Evolutionary conservation across 2,113 vertebrate genomes (phyloP).

Genomic region (Caloenas nicobarica): DNA sequence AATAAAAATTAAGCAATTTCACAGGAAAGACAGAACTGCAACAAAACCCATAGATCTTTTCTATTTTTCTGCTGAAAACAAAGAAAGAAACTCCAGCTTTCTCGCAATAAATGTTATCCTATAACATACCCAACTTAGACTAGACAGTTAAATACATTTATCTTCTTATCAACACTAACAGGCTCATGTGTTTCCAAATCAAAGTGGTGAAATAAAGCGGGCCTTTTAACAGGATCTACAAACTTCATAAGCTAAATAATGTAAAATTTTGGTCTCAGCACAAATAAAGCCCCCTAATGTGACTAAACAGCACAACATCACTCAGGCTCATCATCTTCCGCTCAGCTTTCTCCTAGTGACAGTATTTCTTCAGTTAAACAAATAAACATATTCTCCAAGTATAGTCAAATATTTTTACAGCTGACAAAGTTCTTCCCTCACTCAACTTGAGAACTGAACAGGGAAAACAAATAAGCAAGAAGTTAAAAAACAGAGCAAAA

Average conservation of each 20-base stretch:
- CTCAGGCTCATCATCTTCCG: background rate
- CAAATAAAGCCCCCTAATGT: background rate
- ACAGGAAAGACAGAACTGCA: background rate
- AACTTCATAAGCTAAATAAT: background rate
- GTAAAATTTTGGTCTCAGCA: background rate
- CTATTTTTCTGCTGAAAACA: background rate
- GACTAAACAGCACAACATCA: background rate
- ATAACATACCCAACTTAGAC: background rate
- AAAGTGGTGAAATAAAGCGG: background rate
- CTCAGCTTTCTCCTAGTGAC: background rate
- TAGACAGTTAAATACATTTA: background rate
- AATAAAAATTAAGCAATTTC: background rate
- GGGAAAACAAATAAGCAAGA: constrained; percentile 2
- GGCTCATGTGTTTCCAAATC: background rate
- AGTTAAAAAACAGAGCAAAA: background rate
- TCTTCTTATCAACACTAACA: background rate
- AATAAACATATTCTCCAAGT: background rate
- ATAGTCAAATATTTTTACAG: constrained; percentile 28
- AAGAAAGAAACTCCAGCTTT: background rate
- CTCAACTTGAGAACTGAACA: background rate
- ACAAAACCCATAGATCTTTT: background rate
- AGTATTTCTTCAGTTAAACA: constrained; percentile 4
- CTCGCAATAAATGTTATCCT: background rate
- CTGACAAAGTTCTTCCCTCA: background rate
- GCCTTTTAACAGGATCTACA: background rate